Evolutionary conservation across 2,888 invertebrate species (phyloP).

Genomic region (Formica aserva): DNA sequence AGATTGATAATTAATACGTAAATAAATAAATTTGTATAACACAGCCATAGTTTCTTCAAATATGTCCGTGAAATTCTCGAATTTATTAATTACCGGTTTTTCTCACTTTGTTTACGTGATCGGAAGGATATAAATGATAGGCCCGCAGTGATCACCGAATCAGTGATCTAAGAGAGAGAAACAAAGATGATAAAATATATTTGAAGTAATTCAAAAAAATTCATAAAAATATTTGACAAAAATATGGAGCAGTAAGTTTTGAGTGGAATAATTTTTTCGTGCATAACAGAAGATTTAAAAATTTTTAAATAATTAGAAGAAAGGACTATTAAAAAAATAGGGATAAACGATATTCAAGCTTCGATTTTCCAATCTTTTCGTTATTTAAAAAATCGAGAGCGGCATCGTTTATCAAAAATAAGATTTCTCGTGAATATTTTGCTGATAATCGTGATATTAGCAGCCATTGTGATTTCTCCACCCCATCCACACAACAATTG

Average conservation of each 20-base stretch:
- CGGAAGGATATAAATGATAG: too few relatives aligned
- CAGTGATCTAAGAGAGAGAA: too few relatives aligned
- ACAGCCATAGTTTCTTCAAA: neutral
- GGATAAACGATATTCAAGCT: neutral
- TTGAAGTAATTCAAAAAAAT: neutral
- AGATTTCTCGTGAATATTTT: neutral
- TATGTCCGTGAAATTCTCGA: neutral
- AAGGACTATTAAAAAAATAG: neutral
- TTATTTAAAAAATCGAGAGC: neutral
- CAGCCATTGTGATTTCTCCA: neutral
- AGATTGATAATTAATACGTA: neutral
- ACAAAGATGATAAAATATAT: neutral
- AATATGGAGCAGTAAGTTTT: neutral
- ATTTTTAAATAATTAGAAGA: neutral
- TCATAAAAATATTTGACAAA: neutral
- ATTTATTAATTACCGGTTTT: too few relatives aligned
- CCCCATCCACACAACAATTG: too few relatives aligned
- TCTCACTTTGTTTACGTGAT: too few relatives aligned
- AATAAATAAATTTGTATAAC: neutral
- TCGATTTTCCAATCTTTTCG: neutral
- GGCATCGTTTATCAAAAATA: neutral
- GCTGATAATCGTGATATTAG: slow-evolving; percentile 19
- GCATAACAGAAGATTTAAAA: neutral
- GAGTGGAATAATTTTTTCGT: neutral
- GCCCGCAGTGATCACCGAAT: too few relatives aligned